Evolutionary conservation across 1,140 invertebrate species (phyloP), one percentile per base, ranked within the genome.

Genomic region (Magallana ariakensis): DNA sequence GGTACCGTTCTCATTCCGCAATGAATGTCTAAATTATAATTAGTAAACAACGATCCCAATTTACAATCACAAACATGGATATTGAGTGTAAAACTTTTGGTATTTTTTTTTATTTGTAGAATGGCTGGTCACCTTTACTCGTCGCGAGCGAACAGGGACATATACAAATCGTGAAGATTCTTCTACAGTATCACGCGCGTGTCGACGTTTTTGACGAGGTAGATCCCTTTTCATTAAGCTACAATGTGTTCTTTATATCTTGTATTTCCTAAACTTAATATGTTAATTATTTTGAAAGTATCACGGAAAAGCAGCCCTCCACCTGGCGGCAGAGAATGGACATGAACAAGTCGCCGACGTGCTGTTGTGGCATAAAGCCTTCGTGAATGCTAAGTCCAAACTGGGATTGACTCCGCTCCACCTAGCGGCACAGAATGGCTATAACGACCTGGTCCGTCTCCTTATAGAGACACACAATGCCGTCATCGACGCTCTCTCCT

Each of bases 141-240:
- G 98, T 99, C 87, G 99, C 99, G 13, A 95, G 96, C 90, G 95
- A 96, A 80, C 93, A 95, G 84, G 96, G 96, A 5, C 96, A 96
- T 92, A 92, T 95, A 3, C 97, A 97, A 92, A 95, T 98, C 89
- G 97, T 98, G 0, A 97, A 96, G 90, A 98, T 97, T 83, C 95
- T 99, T 56, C 95, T 99, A 75, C 95, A 96, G 33, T 98, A 98
- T 93, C 97, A 99, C 94, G 99, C 98, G 1, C 96, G 99, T 93
- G 99, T 99, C 9, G 99, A 99, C 95, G 98, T 99, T 0, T 99
- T 99, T 94, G 99, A 99, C 94, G 97, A 97, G 89, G 98, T 99
- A 89, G 70, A 53, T 54, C 22, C 10, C 58, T 33, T 58, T 60
- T 10, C 10, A 58, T 22, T 10, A 1, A 10, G 56, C 8, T 3